Evolutionary conservation across 2,888 invertebrate genomes (phyloP).

Genomic region (Tetragonisca angustula): DNA sequence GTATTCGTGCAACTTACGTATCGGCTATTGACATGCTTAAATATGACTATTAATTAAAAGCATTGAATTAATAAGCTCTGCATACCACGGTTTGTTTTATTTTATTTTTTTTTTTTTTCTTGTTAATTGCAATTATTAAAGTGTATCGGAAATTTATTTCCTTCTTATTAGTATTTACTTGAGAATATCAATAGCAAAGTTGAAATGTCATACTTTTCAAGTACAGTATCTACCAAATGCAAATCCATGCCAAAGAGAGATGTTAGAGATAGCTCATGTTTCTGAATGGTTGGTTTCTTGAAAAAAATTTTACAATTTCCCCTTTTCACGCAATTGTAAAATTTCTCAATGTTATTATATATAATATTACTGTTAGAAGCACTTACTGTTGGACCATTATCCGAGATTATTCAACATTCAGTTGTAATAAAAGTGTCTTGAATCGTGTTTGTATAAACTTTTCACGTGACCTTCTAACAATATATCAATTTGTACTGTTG

Average conservation of each 20-base stretch:
- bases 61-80: neutral
- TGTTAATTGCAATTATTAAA: neutral
- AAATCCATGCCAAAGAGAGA: neutral
- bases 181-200: neutral
- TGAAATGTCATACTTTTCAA: neutral
- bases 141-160: neutral
- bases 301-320: constrained; percentile 4
- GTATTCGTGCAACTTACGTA: constrained; percentile 20
- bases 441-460: neutral
- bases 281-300: neutral
- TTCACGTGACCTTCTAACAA: constrained; percentile 1
- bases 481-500: neutral
- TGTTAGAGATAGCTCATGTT: neutral
- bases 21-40: constrained; percentile 26
- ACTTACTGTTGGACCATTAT: neutral
- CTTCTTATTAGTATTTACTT: neutral
- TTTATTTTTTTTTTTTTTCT: too few relatives aligned
- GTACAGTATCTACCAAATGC: neutral
- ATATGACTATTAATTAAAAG: constrained; percentile 4
- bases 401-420: neutral
- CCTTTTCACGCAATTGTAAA: neutral
- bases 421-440: neutral
- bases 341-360: neutral
- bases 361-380: neutral
- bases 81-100: neutral